Evolutionary conservation across 2,888 invertebrate genomes (phyloP), one percentile per base, ranked within the genome.

Genomic region (Petrolisthes cinctipes): DNA sequence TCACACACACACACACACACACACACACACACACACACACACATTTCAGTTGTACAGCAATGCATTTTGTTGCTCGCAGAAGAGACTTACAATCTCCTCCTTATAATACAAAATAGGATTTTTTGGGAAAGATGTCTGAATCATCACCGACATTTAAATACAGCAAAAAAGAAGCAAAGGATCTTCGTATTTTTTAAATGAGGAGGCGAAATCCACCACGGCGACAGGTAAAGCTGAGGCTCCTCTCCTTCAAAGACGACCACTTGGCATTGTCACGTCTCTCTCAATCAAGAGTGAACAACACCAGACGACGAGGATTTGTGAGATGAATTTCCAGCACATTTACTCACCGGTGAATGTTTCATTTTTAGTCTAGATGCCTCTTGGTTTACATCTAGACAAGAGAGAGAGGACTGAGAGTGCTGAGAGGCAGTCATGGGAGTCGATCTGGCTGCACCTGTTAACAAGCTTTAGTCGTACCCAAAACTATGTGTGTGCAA

Each of bases 91-190:
- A 51, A 86, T 71, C 82, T 51, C 61, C 76, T 23, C 71, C 80
- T 71, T 86, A 66, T 75, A 82, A 86, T 57, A 80, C 57, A 80
- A 57, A 54, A 23, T 37, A 83, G 83, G 76, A 83, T 71, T 83
- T 82, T 83, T 82, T 86, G 83, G 76, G 82, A 83, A 86, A 86
- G 86, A 86, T 86, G 86, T 87, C 87, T 87, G 87, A 87, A 87
- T 87, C 71, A 71, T 71, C 71, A 71, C 76, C 68, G 81, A 83
- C 79, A 79, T 83, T 71, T 54, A 51, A 83, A 76, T 82, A 66
- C 82, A 86, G 66, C 51, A 86, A 82, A 75, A 75, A 37, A 37
- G 37, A 37, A 37, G 37, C 37, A 37, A 37, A 37, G 37, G 37
- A 37, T 37, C 37, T 37, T 1, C 37, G 37, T 37, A 2, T 37